A percentile compares a stretch with the other conserved stretches of the same genome.
Evolutionary conservation across 2,888 invertebrate genomes (phyloP).

Genomic region (Tetrapedia diversipes): DNA sequence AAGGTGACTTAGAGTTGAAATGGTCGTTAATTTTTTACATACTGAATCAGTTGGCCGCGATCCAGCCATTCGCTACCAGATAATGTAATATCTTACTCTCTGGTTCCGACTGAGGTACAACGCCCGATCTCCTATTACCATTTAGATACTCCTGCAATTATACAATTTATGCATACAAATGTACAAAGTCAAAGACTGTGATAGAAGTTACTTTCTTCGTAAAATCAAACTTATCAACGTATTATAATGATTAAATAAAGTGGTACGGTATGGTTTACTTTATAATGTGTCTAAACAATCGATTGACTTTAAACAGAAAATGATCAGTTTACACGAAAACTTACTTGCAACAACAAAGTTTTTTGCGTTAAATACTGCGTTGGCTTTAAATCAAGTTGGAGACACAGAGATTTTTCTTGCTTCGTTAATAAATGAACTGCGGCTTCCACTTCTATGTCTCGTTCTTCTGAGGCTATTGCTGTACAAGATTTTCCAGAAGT

Average conservation of each 20-base stretch:
- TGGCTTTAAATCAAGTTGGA: slow-evolving; percentile 90
- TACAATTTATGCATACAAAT: slow-evolving; percentile 15
- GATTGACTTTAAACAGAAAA: background rate
- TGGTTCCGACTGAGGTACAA: slow-evolving; percentile 84
- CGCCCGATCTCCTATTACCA: slow-evolving; percentile 78
- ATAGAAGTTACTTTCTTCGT: no score
- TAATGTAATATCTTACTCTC: slow-evolving; percentile 85
- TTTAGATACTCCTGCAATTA: slow-evolving; percentile 80
- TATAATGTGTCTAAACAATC: background rate
- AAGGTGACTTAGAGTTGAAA: slow-evolving; percentile 75
- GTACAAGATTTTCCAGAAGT: slow-evolving; percentile 68
- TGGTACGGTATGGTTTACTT: background rate
- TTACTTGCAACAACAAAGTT: slow-evolving; percentile 90
- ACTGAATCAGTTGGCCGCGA: slow-evolving; percentile 80
- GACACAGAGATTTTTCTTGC: slow-evolving; percentile 81
- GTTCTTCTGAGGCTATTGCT: slow-evolving; percentile 68
- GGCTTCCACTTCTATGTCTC: slow-evolving; percentile 79
- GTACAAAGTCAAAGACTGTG: background rate
- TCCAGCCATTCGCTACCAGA: slow-evolving; percentile 85
- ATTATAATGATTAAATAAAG: background rate
- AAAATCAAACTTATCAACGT: no score
- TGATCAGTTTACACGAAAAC: slow-evolving; percentile 7
- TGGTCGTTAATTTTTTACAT: slow-evolving; percentile 56
- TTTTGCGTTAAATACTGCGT: slow-evolving; percentile 95
- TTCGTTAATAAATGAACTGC: slow-evolving; percentile 81